These are phyloP conservation scores for Yoshiicerus persimilis DNA, from an alignment of 1,140 invertebrate genomes.

Conservation along the genomic window DNA sequence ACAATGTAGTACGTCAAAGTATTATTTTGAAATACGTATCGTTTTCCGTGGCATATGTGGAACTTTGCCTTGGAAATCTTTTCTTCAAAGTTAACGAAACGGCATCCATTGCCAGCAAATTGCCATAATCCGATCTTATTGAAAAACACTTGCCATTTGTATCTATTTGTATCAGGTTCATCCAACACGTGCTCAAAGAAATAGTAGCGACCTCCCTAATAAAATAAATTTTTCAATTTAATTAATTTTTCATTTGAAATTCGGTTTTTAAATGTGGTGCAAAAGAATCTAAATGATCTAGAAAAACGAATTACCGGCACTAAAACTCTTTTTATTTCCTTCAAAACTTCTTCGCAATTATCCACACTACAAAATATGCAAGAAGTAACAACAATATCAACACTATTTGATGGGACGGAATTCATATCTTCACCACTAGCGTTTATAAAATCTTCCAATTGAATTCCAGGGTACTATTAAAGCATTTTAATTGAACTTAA, in stretches of 20 bases:
- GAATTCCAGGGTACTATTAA: neutral
- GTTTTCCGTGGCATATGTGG: neutral
- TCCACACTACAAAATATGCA: neutral
- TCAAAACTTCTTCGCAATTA: neutral
- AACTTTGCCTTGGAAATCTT: neutral
- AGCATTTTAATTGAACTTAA: no score
- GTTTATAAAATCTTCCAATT: neutral
- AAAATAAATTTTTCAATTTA: neutral
- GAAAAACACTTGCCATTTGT: neutral
- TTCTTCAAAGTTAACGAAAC: neutral
- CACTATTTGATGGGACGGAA: neutral
- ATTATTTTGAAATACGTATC: neutral
- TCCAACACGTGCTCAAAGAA: neutral
- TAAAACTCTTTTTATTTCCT: neutral
- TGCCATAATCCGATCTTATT: neutral
- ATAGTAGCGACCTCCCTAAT: neutral
- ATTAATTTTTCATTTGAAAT: neutral
- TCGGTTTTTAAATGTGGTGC: neutral
- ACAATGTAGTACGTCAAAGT: neutral
- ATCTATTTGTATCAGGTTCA: neutral
- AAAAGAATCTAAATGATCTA: no score
- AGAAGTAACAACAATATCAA: neutral
- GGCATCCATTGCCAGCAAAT: neutral
- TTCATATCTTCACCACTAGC: neutral
- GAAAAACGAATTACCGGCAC: no score